Evolutionary conservation across 2,797 vertebrate genomes (phyloP).

Genomic region (Pyrrhura leucotis): DNA sequence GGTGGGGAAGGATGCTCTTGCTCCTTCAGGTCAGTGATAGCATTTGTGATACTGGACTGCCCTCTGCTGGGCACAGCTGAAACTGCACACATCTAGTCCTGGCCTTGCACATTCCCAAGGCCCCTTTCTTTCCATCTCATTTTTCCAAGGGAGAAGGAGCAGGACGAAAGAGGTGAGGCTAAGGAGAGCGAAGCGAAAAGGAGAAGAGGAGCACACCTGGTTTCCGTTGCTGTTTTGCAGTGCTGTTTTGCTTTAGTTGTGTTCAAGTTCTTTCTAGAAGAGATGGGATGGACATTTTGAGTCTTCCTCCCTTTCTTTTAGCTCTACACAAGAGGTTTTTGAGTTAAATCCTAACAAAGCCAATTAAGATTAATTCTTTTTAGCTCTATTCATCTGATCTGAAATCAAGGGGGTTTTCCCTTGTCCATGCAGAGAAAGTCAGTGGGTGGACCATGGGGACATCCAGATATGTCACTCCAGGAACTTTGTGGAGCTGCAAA

Average conservation of each 20-base stretch:
- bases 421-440: background rate
- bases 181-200: background rate
- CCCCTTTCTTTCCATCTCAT: background rate
- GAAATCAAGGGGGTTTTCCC: background rate
- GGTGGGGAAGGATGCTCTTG: background rate
- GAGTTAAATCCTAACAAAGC: background rate
- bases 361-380: background rate
- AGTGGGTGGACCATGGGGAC: background rate
- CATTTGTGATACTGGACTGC: background rate
- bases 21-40: background rate
- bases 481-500: rapidly evolving
- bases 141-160: background rate
- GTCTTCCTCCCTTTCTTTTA: background rate
- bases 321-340: background rate
- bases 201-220: background rate
- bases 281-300: background rate
- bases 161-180: background rate
- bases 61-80: conserved; percentile 22
- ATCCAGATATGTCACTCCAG: background rate
- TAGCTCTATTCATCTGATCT: background rate
- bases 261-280: background rate
- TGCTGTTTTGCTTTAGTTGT: background rate
- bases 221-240: background rate
- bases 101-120: background rate
- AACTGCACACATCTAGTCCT: background rate